Percentiles rank a stretch among this genome's conserved stretches.
Conservation (phyloP, 2,113 vertebrate species). For the Brachypteracias leptosomus region DNA sequence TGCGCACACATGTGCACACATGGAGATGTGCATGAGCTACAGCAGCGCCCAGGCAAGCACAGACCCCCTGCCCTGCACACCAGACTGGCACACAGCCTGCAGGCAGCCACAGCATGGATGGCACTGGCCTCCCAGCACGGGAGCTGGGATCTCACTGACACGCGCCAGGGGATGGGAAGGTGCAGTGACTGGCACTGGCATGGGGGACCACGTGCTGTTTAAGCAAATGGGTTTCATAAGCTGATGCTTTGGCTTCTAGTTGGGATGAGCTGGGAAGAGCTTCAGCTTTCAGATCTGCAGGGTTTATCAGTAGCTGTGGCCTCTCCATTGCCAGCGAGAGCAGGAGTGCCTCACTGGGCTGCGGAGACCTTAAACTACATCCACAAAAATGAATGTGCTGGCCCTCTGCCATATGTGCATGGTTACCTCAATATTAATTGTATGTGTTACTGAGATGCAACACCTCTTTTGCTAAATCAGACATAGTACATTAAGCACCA, state of each 20-base stretch:
- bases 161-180: not conserved
- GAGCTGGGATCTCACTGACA: rapidly evolving
- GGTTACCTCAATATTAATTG: not conserved
- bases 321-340: not conserved
- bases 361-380: rapidly evolving
- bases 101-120: not conserved
- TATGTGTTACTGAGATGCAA: not conserved
- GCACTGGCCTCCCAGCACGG: not conserved
- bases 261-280: not conserved
- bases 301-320: rapidly evolving
- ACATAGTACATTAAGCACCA: not conserved
- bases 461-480: not conserved
- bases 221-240: not conserved
- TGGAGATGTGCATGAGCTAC: not conserved
- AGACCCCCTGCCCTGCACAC: not conserved
- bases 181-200: rapidly evolving
- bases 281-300: not conserved
- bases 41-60: not conserved
- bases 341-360: not conserved
- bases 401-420: not conserved
- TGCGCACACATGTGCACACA: rapidly evolving
- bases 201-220: not conserved
- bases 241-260: not conserved
- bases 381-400: not conserved
- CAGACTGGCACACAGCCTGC: not conserved